These are phyloP conservation scores for Vulpes lagopus DNA, from an alignment of 2,113 vertebrate species.

Conservation along the genomic window DNA sequence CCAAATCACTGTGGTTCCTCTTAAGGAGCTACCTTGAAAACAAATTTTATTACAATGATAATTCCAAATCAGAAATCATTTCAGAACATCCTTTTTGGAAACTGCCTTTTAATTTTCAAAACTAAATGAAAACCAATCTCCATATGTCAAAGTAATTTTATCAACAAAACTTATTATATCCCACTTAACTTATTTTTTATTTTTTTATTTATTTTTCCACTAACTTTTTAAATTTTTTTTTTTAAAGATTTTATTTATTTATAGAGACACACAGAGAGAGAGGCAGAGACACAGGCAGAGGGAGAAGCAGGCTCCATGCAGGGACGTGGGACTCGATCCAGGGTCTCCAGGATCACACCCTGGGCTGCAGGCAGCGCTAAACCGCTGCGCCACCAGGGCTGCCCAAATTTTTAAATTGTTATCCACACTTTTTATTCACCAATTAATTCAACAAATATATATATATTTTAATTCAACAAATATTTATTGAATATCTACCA, in stretches of 20 bases:
- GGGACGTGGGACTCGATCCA: no score
- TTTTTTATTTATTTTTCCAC: neutral
- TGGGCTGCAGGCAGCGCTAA: no score
- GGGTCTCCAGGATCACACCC: no score
- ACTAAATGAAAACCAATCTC: neutral
- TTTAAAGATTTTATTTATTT: no score
- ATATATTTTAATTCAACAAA: neutral
- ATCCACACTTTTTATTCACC: neutral
- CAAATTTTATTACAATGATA: neutral
- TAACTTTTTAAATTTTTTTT: no score
- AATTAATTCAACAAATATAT: conserved; percentile 4
- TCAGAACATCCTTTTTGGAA: conserved; percentile 23
- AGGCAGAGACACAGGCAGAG: no score
- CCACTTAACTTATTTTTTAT: neutral
- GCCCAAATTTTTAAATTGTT: neutral
- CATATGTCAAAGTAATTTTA: conserved; percentile 23
- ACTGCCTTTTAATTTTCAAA: conserved; percentile 57
- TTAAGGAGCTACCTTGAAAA: neutral
- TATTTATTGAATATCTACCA: neutral
- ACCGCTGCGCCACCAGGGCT: no score
- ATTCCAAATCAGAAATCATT: conserved; percentile 20
- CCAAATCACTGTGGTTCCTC: neutral
- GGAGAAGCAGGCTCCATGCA: no score
- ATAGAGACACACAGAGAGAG: no score
- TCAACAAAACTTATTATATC: neutral